Evolutionary conservation across 2,113 vertebrate genomes (phyloP).

Genomic region (Malurus melanocephalus): DNA sequence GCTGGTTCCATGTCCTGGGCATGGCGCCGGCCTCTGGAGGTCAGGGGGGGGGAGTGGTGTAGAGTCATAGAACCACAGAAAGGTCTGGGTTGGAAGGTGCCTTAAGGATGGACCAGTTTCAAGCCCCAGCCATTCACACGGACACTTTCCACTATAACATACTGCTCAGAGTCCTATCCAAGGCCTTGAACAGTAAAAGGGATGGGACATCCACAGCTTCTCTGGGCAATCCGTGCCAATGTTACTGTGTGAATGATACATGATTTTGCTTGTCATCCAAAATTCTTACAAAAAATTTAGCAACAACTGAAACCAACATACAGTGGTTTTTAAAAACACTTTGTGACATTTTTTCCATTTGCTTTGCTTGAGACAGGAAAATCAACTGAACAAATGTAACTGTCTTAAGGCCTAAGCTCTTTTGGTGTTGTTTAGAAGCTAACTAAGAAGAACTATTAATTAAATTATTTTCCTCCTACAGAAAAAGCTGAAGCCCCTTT

Average conservation of each 20-base stretch:
- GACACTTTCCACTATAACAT: background rate
- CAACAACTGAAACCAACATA: background rate
- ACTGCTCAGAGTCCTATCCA: background rate
- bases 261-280: background rate
- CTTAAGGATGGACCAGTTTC: background rate
- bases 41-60: rapidly evolving
- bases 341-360: background rate
- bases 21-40: background rate
- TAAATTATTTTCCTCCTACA: background rate
- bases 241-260: background rate
- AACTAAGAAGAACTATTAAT: background rate
- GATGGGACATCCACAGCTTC: background rate
- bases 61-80: background rate
- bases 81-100: background rate
- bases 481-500: background rate
- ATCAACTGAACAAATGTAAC: background rate
- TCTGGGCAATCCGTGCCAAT: background rate
- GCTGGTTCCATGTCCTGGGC: background rate
- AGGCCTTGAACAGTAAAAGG: background rate
- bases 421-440: background rate
- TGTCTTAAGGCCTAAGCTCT: background rate
- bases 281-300: background rate
- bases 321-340: background rate
- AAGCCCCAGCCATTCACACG: background rate
- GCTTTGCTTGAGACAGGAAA: background rate